Evolutionary conservation across 2,888 invertebrate species (phyloP), one percentile per base, ranked within the genome.

Genomic region (Lithodes maja): DNA sequence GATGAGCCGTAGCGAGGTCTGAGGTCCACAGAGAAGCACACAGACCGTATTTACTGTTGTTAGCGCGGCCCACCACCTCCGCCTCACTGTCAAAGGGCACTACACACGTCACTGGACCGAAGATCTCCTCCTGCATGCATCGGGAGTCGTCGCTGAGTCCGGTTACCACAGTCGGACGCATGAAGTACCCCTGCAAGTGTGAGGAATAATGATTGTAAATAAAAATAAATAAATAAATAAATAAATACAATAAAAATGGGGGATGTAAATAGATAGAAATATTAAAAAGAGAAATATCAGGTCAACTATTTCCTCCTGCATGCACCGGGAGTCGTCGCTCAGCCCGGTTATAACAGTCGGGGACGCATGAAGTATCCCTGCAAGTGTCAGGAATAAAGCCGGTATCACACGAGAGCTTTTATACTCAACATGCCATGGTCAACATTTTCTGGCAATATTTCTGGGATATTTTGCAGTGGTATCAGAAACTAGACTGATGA

Each of bases 301-400:
- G 0, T 95, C 95, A 93, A 95, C 95, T 69, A 95, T 95, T 92
- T 95, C 95, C 91, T 95, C 95, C 84, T 93, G 93, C 94, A 95
- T 94, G 84, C 94, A 93, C 2, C 93, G 92, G 1, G 94, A 94
- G 1, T 92, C 90, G 92, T 95, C 94, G 0, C 92, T 61, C 1
- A 95, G 92, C 53, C 87, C 91, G 7, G 90, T 90, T 74, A 91
- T 92, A 12, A 92, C 53, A 2, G 90, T 90, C 12, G 90, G 9
- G 7, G 92, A 9, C 86, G 81, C 92, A 92, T 90, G 95, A 87
- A 90, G 74, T 88, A 91, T 5, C 89, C 90, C 87, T 92, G 80
- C 77, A 49, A 33, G 5, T 33, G 33, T 33, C 33, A 33, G 33
- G 33, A 33, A 33, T 33, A 33, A 33, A 33, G 33, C 33, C 33